Base-by-base conservation (phyloP, 2,797 vertebrate genomes). In the Coranthus polyacanthus region DNA sequence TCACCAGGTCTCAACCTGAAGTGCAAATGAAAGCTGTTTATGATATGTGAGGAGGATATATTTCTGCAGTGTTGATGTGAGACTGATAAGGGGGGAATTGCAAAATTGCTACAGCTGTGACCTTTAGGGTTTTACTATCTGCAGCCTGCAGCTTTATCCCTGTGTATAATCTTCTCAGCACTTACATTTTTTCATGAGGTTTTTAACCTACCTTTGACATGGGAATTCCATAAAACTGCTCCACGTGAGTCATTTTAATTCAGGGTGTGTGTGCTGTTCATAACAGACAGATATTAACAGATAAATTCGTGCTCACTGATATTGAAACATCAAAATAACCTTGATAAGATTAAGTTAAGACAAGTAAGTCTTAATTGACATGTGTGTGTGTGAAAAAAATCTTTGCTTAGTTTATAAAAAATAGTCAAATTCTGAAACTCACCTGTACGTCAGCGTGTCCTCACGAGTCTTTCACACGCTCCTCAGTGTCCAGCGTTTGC, bases 131-230 rank as follows among this genome's bases (percentile, higher is more conserved):
- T 58, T 21, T 5, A 39, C 24, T 13, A 26, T 17, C 38, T 12
- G 1, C 18, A 42, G 2, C 2, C 6, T 3, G 22, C 6, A 24
- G 6, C 22, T 3, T 3, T 18, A 17, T 52, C 17, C 3, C 17
- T 32, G 3, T 5, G 3, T 50, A 17, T 42, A 24, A 24, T 24
- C n/a, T n/a, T n/a, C n/a, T n/a, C n/a, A n/a, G n/a, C n/a, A n/a
- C n/a, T n/a, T n/a, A n/a, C n/a, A n/a, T 46, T 3, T 22, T 12
- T 13, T 24, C 17, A 18, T n/a, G 10, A 45, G 12, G 2, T n/a
- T 21, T 9, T 3, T 36, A 2, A 74, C 57, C 0, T 86, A 94
- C 94, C 93, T 92, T 94, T 4, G 93, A 94, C 93, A 94, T 94
- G 26, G 89, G 87, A 72, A 94, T 94, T 29, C 70, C 83, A 43